Conservation (phyloP, 2,888 invertebrate genomes). For the Cryptosula pallasiana region DNA sequence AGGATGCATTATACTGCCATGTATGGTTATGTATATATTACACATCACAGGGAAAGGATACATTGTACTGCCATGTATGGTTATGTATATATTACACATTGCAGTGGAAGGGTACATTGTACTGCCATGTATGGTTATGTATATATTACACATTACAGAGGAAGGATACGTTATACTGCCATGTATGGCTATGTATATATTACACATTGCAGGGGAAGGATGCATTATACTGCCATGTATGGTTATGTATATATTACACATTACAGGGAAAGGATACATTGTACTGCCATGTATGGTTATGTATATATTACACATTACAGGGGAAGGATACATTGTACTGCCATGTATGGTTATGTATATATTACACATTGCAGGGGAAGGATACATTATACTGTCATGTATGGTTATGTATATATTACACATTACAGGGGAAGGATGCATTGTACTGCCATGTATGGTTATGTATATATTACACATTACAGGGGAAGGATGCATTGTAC, state of each 20-base stretch:
- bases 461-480: no score
- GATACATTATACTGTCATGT: slow-evolving; percentile 98
- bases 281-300: slow-evolving; percentile 99
- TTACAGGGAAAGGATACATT: slow-evolving; percentile 90
- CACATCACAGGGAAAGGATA: slow-evolving; percentile 78
- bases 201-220: slow-evolving; percentile 75
- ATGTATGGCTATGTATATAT: no score
- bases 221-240: slow-evolving; percentile 98
- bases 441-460: slow-evolving; percentile 99
- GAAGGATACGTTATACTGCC: slow-evolving; percentile 94
- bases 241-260: no score
- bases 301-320: slow-evolving; percentile 64
- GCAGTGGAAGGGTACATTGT: slow-evolving; percentile 93
- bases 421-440: slow-evolving; percentile 85
- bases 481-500: slow-evolving; percentile 96
- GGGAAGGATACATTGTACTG: slow-evolving; percentile 94
- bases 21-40: no score
- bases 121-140: slow-evolving; percentile 99
- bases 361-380: slow-evolving; percentile 73
- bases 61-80: slow-evolving; percentile 99
- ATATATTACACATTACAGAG: slow-evolving; percentile 67
- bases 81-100: no score
- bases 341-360: no score
- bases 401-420: no score
- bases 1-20: slow-evolving; percentile 97